A percentile compares a stretch with the other conserved stretches of the same genome.
Evolutionary conservation across 2,888 invertebrate species (phyloP).

Genomic region (Mesopsocus fuscifrons): DNA sequence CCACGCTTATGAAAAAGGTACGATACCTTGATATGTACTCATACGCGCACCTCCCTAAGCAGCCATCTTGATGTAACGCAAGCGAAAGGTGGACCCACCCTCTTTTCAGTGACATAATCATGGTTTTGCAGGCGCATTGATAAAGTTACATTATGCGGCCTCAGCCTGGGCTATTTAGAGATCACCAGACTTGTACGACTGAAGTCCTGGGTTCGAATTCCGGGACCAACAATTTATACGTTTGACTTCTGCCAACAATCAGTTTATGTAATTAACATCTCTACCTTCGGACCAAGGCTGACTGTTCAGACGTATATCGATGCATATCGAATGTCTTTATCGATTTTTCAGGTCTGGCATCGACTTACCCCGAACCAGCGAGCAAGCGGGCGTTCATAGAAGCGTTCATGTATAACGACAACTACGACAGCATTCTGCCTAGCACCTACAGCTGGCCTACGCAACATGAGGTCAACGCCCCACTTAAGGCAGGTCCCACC

Average conservation of each 20-base stretch:
- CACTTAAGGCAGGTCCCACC: slow-evolving; percentile 9
- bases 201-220: no score
- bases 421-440: slow-evolving; percentile 63
- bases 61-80: no score
- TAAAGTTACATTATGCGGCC: no score
- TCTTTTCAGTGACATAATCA: no score
- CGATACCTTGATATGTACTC: slow-evolving; percentile 14
- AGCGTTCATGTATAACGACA: slow-evolving; percentile 54
- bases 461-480: slow-evolving; percentile 15
- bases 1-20: slow-evolving; percentile 77
- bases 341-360: slow-evolving; percentile 41
- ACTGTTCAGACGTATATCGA: no score
- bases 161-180: background rate
- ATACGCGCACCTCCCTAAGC: no score
- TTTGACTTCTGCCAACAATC: background rate
- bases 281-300: no score
- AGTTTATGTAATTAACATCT: no score
- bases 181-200: background rate
- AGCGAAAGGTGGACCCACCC: no score
- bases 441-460: slow-evolving; percentile 29
- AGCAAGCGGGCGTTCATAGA: slow-evolving; percentile 51
- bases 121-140: no score
- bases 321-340: no score
- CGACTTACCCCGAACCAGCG: slow-evolving; percentile 68
- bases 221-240: background rate